Conservation (phyloP, 2,113 vertebrate genomes). For the Myxocyprinus asiaticus region DNA sequence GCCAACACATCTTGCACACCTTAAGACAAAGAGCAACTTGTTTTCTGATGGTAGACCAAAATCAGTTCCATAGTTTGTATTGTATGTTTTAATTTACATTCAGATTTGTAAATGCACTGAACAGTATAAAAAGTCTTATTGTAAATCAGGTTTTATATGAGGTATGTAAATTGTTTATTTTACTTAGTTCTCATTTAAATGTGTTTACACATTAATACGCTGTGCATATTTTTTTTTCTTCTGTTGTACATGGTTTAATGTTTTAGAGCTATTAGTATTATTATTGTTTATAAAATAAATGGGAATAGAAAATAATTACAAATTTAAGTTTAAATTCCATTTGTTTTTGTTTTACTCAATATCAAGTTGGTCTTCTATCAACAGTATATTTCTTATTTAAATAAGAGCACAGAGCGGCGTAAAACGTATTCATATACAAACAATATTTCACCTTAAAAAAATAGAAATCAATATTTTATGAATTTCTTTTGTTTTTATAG, state of each 20-base stretch:
- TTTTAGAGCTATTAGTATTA: not conserved
- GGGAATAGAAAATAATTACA: too few species aligned
- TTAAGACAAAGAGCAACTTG: not conserved
- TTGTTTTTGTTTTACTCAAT: too few species aligned
- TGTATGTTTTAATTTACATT: not conserved
- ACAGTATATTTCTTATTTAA: too few species aligned
- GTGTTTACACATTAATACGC: not conserved
- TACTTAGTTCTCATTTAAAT: not conserved
- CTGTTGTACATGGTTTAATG: not conserved
- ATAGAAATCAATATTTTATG: too few species aligned
- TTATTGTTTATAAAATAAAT: not conserved
- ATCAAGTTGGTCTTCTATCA: too few species aligned
- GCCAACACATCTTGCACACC: not conserved
- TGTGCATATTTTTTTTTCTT: not conserved
- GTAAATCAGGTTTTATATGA: constrained; percentile 4
- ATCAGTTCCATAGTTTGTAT: not conserved
- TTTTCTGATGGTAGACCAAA: not conserved
- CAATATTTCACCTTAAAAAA: too few species aligned
- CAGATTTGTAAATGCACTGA: not conserved
- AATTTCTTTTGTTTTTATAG: too few species aligned
- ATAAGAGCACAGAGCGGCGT: too few species aligned
- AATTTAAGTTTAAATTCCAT: too few species aligned
- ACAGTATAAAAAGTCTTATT: not conserved
- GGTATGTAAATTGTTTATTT: constrained; percentile 11
- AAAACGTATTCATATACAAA: too few species aligned